phyloP scores from a whole-genome alignment of 1,140 invertebrate species.

The Dreissena polymorpha region DNA sequence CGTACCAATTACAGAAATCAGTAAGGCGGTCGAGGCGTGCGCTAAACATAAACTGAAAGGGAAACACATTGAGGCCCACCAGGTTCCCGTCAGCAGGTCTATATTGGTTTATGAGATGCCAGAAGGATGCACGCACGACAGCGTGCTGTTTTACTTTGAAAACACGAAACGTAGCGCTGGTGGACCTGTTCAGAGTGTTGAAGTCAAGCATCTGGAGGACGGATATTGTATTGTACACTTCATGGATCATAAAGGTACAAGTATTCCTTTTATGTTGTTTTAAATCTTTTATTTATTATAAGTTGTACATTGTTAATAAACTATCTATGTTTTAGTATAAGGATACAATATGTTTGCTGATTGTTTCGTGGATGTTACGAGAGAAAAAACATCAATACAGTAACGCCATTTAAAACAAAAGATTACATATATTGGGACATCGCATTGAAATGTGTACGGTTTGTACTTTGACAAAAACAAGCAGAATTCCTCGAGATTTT shows the following conservation, averaged over 20 bases:
- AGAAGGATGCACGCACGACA: constrained; percentile 12
- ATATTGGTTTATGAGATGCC: constrained; percentile 20
- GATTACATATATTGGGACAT: too few relatives aligned
- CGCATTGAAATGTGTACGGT: too few relatives aligned
- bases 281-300: too few relatives aligned
- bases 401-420: too few relatives aligned
- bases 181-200: neutral
- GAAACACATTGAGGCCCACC: neutral
- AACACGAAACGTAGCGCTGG: constrained; percentile 25
- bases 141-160: constrained; percentile 29
- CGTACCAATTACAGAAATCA: constrained; percentile 22
- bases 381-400: too few relatives aligned
- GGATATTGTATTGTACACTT: constrained; percentile 35
- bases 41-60: neutral
- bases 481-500: too few relatives aligned
- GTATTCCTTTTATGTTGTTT: too few relatives aligned
- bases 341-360: too few relatives aligned
- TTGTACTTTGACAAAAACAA: too few relatives aligned
- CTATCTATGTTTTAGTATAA: too few relatives aligned
- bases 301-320: too few relatives aligned
- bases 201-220: constrained; percentile 6
- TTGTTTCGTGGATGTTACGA: too few relatives aligned
- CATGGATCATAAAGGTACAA: neutral
- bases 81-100: constrained; percentile 4
- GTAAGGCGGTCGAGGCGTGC: constrained; percentile 17